These are phyloP conservation scores for Mythimna vitellina DNA, from an alignment of 2,888 invertebrate genomes.

Conservation along the genomic window DNA sequence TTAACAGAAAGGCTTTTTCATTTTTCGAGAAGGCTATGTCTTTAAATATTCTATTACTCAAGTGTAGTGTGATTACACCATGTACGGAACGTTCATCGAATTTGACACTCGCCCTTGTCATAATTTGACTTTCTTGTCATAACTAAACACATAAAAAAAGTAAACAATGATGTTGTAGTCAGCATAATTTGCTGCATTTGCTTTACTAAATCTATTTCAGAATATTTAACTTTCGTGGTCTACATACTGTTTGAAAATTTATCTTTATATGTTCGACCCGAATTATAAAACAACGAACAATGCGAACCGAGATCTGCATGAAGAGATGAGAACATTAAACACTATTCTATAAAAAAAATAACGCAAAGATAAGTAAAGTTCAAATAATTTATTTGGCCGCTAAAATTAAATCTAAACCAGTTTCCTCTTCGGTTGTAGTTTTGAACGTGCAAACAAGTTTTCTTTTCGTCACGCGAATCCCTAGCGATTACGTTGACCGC, in stretches of 20 bases:
- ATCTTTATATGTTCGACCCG: background rate
- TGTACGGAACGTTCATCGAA: background rate
- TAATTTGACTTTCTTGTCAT: constrained; percentile 1
- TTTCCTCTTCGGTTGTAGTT: constrained; percentile 22
- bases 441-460: constrained; percentile 1
- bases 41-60: no score
- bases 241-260: background rate
- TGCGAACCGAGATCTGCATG: background rate
- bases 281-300: background rate
- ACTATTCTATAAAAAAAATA: background rate
- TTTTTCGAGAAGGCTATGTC: background rate
- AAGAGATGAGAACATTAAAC: background rate
- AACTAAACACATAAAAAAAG: constrained; percentile 6
- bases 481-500: constrained; percentile 32
- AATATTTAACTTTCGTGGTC: background rate
- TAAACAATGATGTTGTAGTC: constrained; percentile 16
- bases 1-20: background rate
- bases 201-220: background rate
- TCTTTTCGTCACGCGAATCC: constrained; percentile 38
- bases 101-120: constrained; percentile 5
- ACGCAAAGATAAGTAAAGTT: background rate
- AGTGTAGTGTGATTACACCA: background rate
- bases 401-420: constrained; percentile 25
- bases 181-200: background rate
- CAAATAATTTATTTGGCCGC: no score